Evolutionary conservation across 2,797 vertebrate species (phyloP).

Genomic region (Uromys caudimaculatus): DNA sequence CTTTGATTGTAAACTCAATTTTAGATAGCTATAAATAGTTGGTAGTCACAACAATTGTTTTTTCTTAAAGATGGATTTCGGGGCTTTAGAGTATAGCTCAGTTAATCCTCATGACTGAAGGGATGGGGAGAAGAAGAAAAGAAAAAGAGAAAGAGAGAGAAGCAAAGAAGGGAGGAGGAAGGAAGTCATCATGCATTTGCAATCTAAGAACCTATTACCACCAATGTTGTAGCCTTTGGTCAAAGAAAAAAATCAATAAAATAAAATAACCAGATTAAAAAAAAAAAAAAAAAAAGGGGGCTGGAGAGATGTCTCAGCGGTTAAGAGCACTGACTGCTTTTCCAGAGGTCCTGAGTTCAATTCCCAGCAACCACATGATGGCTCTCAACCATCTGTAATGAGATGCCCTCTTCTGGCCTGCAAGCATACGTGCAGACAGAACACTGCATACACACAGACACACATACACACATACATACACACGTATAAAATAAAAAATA

Average conservation of each 20-base stretch:
- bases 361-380: neutral
- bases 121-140: too few relatives aligned
- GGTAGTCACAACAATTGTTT: neutral
- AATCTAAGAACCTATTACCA: neutral
- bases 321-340: neutral
- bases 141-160: neutral
- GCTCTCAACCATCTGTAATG: neutral
- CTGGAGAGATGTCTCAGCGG: neutral
- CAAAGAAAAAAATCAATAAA: neutral
- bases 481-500: neutral
- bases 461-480: too few relatives aligned
- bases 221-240: neutral
- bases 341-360: neutral
- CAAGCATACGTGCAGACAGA: neutral
- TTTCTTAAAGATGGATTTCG: neutral
- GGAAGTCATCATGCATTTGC: neutral
- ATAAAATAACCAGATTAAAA: neutral
- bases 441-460: neutral
- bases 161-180: neutral
- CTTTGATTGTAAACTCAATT: constrained; percentile 13
- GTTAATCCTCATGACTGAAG: neutral
- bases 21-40: neutral
- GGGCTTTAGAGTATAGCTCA: neutral
- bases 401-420: neutral
- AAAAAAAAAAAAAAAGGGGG: neutral